Base-by-base conservation (phyloP, 2,888 invertebrate species). In the Tinea trinotella region DNA sequence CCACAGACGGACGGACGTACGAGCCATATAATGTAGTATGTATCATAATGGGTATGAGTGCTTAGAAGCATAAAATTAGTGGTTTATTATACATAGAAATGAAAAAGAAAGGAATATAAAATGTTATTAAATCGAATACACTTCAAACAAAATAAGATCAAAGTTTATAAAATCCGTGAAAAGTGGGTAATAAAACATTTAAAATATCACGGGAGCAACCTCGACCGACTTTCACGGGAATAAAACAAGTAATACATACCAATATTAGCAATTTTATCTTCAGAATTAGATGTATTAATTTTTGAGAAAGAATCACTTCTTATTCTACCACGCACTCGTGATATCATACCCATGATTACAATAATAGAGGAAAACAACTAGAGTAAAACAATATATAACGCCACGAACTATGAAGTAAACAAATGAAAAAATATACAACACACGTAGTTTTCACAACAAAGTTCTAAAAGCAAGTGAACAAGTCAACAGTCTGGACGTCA, bases 181-280 rank as follows among this genome's bases (percentile, higher is more conserved):
- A 6, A 40, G n/a, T 13, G n/a, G n/a, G n/a, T 15, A 40, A 40
- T 40, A 40, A 40, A 40, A 40, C 40, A 40, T 13, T 30, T 2
- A 40, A 40, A 40, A 12, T 40, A 13, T 15, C 13, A 30, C 30
- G 13, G 5, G 13, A 7, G n/a, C 40, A 24, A 15, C 40, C 40
- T 40, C 40, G 40, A 40, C 40, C 40, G 40, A 40, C 40, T 40
- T 40, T 40, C 40, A 30, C 13, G 6, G 13, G 13, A 40, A 13
- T 40, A n/a, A 40, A 40, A n/a, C n/a, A n/a, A n/a, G n/a, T n/a
- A n/a, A 40, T 19, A 74, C 84, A 67, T 71, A 90, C 91, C 90
- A 60, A 90, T 91, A 71, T 91, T 91, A 4, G 91, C 90, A 56
- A 91, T 90, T 80, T 90, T 91, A 63, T 92, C 91, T 62, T 91